Evolutionary conservation across 2,113 vertebrate genomes (phyloP), one percentile per base, ranked within the genome.

Genomic region (Microcebus jonahi): DNA sequence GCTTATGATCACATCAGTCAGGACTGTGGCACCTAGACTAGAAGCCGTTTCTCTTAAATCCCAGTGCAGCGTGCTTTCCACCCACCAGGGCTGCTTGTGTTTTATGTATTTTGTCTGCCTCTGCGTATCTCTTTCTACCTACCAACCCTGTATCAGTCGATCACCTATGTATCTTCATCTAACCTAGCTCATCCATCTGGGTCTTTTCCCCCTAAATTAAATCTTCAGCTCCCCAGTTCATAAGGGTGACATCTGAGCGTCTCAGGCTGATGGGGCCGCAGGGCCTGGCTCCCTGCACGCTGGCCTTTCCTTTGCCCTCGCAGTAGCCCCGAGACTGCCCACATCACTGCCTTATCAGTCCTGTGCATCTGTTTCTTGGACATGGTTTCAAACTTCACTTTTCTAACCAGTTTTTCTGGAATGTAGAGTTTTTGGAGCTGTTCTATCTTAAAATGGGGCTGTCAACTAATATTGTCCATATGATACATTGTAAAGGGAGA

Each of bases 381-480:
- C 34, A 11, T 13, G 75, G 36, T 65, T 81, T 94, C 81, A 90
- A 42, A 55, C 71, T 89, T 9, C 45, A 31, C 55, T 84, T 82
- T 91, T 53, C 0, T 18, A 88, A 87, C 75, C 76, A 71, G 75
- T 93, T 89, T 96, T 94, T 70, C 77, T 70, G 68, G 80, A 68
- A 71, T 50, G 27, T 92, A 70, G 79, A 82, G 31, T 85, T 81
- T 95, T 63, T 29, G 48, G 85, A 85, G 45, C 42, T n/a, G 39
- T 80, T 89, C 71, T 63, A 4, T 83, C 63, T 94, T 71, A 85
- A 77, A n/a, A 67, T 48, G 14, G 7, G 23, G 14, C 13, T 85
- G 29, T 59, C 39, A 75, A 21, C 53, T 63, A 39, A 73, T 92
- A 65, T 25, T 68, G 70, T 77, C 65, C 23, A 1, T 25, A 25